A percentile compares a stretch with the other conserved stretches of the same genome.
Conservation (phyloP, 2,797 vertebrate species). For the Hapalemur alaotrensis region DNA sequence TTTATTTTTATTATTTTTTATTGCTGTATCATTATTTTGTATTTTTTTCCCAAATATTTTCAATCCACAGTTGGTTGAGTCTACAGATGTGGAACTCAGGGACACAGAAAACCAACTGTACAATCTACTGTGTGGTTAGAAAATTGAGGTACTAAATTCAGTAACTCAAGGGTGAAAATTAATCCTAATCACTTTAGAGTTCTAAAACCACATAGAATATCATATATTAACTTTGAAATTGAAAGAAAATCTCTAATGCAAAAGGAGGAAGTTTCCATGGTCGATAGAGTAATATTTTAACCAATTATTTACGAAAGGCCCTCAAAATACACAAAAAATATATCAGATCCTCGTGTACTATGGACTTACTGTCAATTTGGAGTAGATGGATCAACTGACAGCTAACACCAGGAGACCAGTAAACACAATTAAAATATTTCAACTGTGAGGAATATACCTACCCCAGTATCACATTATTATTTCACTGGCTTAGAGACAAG, state of each 20-base stretch:
- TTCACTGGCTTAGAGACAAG: background rate
- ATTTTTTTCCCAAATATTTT: background rate
- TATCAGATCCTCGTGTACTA: background rate
- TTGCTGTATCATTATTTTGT: background rate
- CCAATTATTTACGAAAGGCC: background rate
- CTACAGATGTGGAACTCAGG: background rate
- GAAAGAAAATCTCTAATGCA: background rate
- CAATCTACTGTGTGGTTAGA: background rate
- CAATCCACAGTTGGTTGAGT: background rate
- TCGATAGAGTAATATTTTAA: background rate
- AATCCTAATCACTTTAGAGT: background rate
- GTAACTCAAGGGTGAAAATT: background rate
- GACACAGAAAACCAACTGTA: background rate
- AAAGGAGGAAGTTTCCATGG: background rate
- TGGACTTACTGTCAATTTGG: background rate
- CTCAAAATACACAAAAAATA: background rate
- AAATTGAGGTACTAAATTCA: slow-evolving; percentile 10
- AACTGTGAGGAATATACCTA: background rate
- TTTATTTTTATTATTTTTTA: background rate
- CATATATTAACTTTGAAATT: background rate
- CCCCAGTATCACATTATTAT: background rate
- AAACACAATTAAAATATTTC: background rate
- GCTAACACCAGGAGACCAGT: background rate
- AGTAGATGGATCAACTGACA: background rate
- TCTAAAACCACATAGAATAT: background rate